phyloP scores from a whole-genome alignment of 2,888 invertebrate species.

The Pristionchus mayeri region DNA sequence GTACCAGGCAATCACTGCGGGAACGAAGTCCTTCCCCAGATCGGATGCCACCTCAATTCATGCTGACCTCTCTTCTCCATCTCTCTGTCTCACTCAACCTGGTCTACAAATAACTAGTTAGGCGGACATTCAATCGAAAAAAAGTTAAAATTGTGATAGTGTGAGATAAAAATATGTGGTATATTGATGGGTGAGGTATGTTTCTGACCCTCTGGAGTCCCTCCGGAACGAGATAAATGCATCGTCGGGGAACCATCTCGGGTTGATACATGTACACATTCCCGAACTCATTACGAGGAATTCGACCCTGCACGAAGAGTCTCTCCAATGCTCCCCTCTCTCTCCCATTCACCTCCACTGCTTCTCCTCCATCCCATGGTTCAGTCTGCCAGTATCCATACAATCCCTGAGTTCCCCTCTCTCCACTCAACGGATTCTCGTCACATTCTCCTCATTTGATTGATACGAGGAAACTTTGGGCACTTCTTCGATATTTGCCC shows the following conservation, averaged over 20 bases:
- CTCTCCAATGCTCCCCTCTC: neutral
- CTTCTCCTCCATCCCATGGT: conserved; percentile 90
- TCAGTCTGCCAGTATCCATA: conserved; percentile 97
- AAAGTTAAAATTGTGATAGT: too few relatives aligned
- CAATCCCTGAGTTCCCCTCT: conserved; percentile 77
- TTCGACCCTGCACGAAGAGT: conserved; percentile 83
- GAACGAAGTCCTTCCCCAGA: conserved; percentile 91
- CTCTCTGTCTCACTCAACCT: too few relatives aligned
- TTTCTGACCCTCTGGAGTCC: conserved; percentile 12
- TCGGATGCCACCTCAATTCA: conserved; percentile 85
- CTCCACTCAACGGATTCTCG: conserved; percentile 41
- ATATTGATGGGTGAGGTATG: too few relatives aligned
- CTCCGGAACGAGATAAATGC: conserved; percentile 1
- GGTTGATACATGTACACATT: conserved; percentile 96
- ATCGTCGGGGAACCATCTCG: conserved; percentile 83
- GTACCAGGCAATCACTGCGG: conserved; percentile 95
- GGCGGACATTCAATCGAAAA: too few relatives aligned
- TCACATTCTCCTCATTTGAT: conserved; percentile 84
- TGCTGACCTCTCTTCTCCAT: neutral
- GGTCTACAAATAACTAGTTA: too few relatives aligned
- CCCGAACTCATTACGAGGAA: conserved; percentile 95
- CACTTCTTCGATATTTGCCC: too few relatives aligned
- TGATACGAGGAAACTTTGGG: too few relatives aligned
- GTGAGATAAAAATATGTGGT: too few relatives aligned
- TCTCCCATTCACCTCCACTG: conserved; percentile 81